Evolutionary conservation across 2,797 vertebrate species (phyloP), one percentile per base, ranked within the genome.

Genomic region (Acridotheres tristis): DNA sequence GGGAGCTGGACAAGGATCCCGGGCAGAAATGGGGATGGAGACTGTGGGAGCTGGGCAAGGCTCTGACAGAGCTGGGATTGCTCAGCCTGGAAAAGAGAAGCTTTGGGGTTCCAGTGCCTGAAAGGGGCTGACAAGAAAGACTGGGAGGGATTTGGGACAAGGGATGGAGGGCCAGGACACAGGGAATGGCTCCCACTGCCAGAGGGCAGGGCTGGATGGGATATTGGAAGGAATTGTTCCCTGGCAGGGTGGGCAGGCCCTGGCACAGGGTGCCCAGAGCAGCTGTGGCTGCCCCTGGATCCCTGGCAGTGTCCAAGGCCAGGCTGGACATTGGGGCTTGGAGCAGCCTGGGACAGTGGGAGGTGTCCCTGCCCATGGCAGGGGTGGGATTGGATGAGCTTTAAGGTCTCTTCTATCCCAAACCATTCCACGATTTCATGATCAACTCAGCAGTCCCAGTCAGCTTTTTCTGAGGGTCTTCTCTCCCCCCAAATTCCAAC

Each of bases 381-480:
- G 32, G 26, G 21, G 40, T 19, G 50, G 26, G 0, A 48, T 5
- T 16, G 29, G 16, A 5, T 2, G n/a, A 0, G 13, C 0, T 69
- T 10, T 54, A 4, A 40, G 5, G 7, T 40, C 20, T 3, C 5
- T 42, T 21, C 21, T 8, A 0, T 0, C 11, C 9, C 30, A 62
- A 62, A 2, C 7, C 17, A 32, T 17, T 48, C 40, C 40, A 61
- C 0, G 0, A 51, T 38, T 72, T 59, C 18, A 15, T 21, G 11
- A 11, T 29, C 11, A 62, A 69, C 9, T 59, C 55, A 73, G 75
- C 36, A 63, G 34, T 25, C 53, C 45, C 53, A 67, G 22, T 2
- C 12, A 32, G 15, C 14, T 73, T 59, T 40, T 38, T 51, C 40
- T 50, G n/a, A 85, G 68, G 8, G 34, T 48, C 15, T 80, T 73